phyloP scores from a whole-genome alignment of 2,888 invertebrate species.

The Salticus scenicus region DNA sequence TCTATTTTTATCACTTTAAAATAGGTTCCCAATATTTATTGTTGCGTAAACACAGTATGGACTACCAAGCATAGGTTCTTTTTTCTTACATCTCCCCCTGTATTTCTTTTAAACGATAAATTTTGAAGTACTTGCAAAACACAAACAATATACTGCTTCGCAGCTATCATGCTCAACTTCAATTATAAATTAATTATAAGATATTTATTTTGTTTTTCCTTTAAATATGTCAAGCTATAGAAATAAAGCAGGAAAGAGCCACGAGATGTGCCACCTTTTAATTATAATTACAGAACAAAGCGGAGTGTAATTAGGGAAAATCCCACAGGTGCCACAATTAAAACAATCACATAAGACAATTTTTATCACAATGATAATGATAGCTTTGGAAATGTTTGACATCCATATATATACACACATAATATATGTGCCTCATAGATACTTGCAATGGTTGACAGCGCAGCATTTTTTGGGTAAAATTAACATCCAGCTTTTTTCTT shows the following conservation, averaged over 20 bases:
- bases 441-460: conserved; percentile 50
- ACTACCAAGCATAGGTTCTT: no score
- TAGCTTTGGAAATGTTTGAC: conserved; percentile 64
- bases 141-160: no score
- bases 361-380: conserved; percentile 63
- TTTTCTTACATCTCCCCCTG: no score
- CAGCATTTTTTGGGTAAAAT: conserved; percentile 55
- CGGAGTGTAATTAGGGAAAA: conserved; percentile 59
- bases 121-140: no score
- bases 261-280: conserved; percentile 64
- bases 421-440: conserved; percentile 40
- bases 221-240: no score
- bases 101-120: no score
- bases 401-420: conserved; percentile 34
- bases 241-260: conserved; percentile 11
- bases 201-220: no score
- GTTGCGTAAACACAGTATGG: no score
- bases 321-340: conserved; percentile 60
- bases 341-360: conserved; percentile 66
- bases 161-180: no score
- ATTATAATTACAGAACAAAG: conserved; percentile 68
- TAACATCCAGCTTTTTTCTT: conserved; percentile 65
- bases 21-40: no score
- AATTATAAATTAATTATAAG: no score
- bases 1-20: no score